Evolutionary conservation across 2,113 vertebrate genomes (phyloP), one percentile per base, ranked within the genome.

Genomic region (Aramus guarauna): DNA sequence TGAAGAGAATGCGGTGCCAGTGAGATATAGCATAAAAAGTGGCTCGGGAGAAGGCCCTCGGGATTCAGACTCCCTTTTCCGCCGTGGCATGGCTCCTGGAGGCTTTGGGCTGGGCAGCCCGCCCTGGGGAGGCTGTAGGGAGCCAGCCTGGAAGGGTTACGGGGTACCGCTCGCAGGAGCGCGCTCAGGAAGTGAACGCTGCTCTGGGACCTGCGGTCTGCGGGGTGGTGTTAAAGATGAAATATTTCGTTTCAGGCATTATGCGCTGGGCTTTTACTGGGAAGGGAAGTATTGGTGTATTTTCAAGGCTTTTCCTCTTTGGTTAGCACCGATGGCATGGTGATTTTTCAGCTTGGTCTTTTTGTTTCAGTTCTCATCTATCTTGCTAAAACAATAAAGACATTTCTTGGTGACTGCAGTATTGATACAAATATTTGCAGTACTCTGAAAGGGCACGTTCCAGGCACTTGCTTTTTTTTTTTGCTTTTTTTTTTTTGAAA

Each of bases 311-410:
- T 19, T 81, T 85, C 29, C 48, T 68, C 26, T 71, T 63, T 7
- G 53, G 41, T 15, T 69, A 1, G 5, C 2, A 0, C 29, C 19
- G 59, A 4, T 84, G 34, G 41, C 15, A 9, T 84, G 19, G 29
- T 37, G 59, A 34, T 39, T 66, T 32, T 58, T 63, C 22, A 36
- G 12, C 10, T 76, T 0, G 0, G 0, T 7, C 6, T 21, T 73
- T 88, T 29, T 37, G 11, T 37, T 81, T 75, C 16, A 0, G 19
- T 56, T 89, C 30, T 74, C 12, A 5, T 45, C 24, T 1, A 1
- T 56, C 36, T 59, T 79, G 34, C 5, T 43, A 30, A 43, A 81
- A 58, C 26, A 29, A 53, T 29, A 30, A 15, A 55, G 24, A 52
- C 29, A 22, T 4, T 36, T 77, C 82, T 77, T 5, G 6, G 30